phyloP scores from a whole-genome alignment of 2,113 vertebrate genomes.

The Zosterops lateralis region DNA sequence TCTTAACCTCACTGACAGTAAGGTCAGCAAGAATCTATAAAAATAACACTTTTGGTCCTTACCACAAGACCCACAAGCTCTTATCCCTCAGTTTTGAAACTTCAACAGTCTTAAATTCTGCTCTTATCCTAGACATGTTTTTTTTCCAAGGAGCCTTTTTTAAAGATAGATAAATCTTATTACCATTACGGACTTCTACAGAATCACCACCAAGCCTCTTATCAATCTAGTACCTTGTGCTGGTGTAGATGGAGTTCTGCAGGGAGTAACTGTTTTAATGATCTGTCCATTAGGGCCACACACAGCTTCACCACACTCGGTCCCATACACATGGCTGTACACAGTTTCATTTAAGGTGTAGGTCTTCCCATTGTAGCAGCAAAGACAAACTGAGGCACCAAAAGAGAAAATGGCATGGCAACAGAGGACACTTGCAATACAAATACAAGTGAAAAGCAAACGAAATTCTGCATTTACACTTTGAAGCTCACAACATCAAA shows the following conservation, averaged over 20 bases:
- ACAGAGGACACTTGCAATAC: neutral
- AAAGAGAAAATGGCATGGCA: neutral
- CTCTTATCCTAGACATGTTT: neutral
- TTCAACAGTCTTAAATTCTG: neutral
- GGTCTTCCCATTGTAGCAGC: constrained; percentile 72
- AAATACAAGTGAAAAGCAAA: neutral
- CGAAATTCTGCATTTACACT: neutral
- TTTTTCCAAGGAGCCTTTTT: neutral
- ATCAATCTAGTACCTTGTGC: constrained; percentile 31
- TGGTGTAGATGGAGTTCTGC: neutral
- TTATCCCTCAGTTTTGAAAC: neutral
- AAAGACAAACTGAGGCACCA: constrained; percentile 73
- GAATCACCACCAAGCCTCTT: neutral
- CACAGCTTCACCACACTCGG: constrained; percentile 69
- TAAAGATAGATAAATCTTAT: neutral
- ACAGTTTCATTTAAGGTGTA: constrained; percentile 74
- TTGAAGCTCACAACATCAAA: neutral
- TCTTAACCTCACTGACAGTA: neutral
- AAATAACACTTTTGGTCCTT: neutral
- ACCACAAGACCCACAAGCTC: neutral
- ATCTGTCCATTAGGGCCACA: constrained; percentile 72
- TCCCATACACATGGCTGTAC: constrained; percentile 71
- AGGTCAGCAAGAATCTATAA: neutral
- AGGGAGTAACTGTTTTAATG: neutral
- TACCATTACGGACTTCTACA: neutral